phyloP scores from a whole-genome alignment of 2,797 vertebrate genomes.

The Iguana delicatissima region DNA sequence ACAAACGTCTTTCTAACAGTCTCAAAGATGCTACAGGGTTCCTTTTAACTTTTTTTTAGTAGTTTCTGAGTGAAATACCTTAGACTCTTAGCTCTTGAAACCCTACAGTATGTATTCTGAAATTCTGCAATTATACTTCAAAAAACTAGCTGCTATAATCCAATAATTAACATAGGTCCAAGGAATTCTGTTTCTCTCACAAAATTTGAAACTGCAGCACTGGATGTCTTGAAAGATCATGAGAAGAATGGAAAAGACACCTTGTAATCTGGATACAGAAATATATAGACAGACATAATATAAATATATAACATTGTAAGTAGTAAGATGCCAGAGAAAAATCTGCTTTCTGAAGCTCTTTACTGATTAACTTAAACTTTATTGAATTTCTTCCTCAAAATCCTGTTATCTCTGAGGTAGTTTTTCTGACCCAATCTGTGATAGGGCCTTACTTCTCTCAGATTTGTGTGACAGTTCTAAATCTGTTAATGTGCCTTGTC shows the following conservation, averaged over 20 bases:
- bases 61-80: not conserved
- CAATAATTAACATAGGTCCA: not conserved
- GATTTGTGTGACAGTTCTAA: too few species aligned
- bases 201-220: not conserved
- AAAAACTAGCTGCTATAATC: not conserved
- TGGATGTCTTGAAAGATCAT: not conserved
- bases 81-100: not conserved
- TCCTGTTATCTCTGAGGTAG: not conserved
- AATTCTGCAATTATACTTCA: slow-evolving; percentile 2
- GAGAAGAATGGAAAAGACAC: not conserved
- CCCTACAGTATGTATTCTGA: not conserved
- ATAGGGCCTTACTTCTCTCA: too few species aligned
- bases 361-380: not conserved
- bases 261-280: not conserved
- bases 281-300: not conserved
- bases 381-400: not conserved
- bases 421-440: too few species aligned
- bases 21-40: too few species aligned
- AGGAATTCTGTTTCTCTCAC: not conserved
- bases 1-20: too few species aligned
- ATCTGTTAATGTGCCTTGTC: too few species aligned
- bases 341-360: not conserved
- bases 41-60: too few species aligned
- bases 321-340: not conserved
- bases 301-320: not conserved